Evolutionary conservation across 2,797 vertebrate genomes (phyloP), one percentile per base, ranked within the genome.

Genomic region (Zalophus californianus): DNA sequence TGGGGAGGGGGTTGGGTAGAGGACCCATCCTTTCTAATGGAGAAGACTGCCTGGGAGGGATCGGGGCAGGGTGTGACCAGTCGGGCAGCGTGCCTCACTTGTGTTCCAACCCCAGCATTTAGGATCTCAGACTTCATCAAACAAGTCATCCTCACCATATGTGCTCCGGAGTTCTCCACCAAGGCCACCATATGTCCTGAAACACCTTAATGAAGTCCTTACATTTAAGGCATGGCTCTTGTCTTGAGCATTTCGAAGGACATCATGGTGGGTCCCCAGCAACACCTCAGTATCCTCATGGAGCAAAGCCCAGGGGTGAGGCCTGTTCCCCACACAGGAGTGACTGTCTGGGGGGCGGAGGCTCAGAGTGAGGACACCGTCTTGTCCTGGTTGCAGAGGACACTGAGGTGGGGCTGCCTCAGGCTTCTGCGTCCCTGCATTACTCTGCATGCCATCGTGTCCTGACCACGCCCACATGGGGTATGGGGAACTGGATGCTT

Each of bases 401-500:
- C 41, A 0, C 3, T 1, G 38, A 85, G 80, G 96, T 27, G 95
- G 95, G 86, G 96, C 82, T 35, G 50, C 90, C 88, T 78, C 72
- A 3, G 78, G 73, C 95, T 94, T 95, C 23, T 1, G 5, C 7
- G 92, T 54, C 82, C 82, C 70, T 32, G 90, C 6, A 3, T 96
- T 91, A 58, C 95, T 90, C 89, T 95, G 84, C 60, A 35, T 20
- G 52, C 78, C 4, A 5, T 91, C 25, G 0, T n/a, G 58, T 68
- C 78, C 95, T 18, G 78, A 60, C 96, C 78, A 89, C 94, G 0
- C 97, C 97, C 97, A 15, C 23, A 29, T 7, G 23, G 97, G 96
- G 97, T 91, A 98, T 96, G 97, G 97, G 97, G 97, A 98, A 98
- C 85, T 95, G 48, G 73, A 89, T 87, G 48, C 89, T 94, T 86